Evolutionary conservation across 2,888 invertebrate species (phyloP), one percentile per base, ranked within the genome.

Genomic region (Sinelater perroti): DNA sequence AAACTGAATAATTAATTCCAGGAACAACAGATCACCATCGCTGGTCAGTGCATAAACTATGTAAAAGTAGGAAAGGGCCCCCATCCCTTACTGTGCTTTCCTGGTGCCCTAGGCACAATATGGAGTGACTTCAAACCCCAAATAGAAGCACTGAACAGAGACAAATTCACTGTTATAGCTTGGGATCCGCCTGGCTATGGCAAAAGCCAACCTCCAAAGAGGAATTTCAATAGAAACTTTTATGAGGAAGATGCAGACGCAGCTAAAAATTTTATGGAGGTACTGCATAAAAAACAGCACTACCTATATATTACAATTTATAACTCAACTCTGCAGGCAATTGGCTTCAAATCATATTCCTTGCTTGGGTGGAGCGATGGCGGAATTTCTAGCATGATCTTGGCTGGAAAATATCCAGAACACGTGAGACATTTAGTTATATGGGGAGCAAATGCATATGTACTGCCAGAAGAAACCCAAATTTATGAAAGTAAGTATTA

Each of bases 101-200:
- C 94, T 0, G 94, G 94, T 28, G 90, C 91, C 0, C 73, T 93
- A 20, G 93, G 95, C 1, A 85, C 90, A 0, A 87, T 88, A 46
- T 89, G 88, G 87, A 90, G 90, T 0, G 93, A 95, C 75, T 95
- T 93, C 70, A 86, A 83, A 63, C 89, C 90, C 0, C 91, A 91
- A 78, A 80, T 91, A 5, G 85, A 88, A 66, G 81, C 86, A 53
- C 77, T 92, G 21, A 80, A 88, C 71, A 78, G 75, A 60, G 77
- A 82, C 1, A 83, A 85, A 69, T 85, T 88, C 63, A 88, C 87
- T 1, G 63, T 89, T 17, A 75, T 89, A 5, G 89, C 85, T 0
- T 91, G 90, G 90, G 95, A 95, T 77, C 93, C 94, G 0, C 90
- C 91, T 0, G 95, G 95, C 0, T 94, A 92, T 79, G 95, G 95